Evolutionary conservation across 92 coral and sea anemone genomes (phyloP).

Genomic region (Zoanthus sociatus): DNA sequence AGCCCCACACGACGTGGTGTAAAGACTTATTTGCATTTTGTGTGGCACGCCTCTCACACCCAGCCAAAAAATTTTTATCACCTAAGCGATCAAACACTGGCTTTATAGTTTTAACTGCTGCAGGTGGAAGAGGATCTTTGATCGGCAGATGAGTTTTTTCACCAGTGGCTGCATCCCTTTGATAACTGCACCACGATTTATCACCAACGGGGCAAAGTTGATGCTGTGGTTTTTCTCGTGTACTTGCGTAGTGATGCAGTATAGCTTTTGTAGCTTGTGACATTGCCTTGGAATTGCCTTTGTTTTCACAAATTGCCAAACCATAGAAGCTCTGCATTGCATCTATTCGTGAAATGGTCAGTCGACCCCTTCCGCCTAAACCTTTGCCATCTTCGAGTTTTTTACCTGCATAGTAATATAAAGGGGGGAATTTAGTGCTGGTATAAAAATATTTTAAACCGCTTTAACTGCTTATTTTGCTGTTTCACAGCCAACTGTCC

Average conservation of each 20-base stretch:
- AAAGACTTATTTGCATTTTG: constrained; percentile 67
- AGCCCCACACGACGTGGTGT: constrained; percentile 68
- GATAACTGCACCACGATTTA: constrained; percentile 67
- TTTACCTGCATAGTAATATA: constrained; percentile 8
- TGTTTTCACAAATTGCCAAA: background rate
- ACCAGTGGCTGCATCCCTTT: constrained; percentile 48
- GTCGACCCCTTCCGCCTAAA: constrained; percentile 51
- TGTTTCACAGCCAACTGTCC: too few species aligned
- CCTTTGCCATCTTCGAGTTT: constrained; percentile 65
- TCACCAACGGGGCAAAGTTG: constrained; percentile 54
- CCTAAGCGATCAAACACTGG: constrained; percentile 69
- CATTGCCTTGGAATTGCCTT: constrained; percentile 62
- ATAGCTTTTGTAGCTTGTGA: constrained; percentile 56
- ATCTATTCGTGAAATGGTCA: constrained; percentile 52
- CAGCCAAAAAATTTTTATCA: constrained; percentile 51
- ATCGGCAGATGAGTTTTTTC: constrained; percentile 20
- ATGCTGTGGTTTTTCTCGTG: constrained; percentile 55
- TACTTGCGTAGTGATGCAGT: constrained; percentile 62
- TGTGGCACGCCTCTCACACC: constrained; percentile 58
- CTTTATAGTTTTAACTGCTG: constrained; percentile 53
- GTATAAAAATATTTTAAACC: background rate
- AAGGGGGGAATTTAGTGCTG: background rate
- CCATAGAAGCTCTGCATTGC: constrained; percentile 67
- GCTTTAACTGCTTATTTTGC: too few species aligned
- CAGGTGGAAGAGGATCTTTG: constrained; percentile 48